These are phyloP conservation scores for Grammomys dolichurus DNA, from an alignment of 2,113 vertebrate species.

Conservation along the genomic window DNA sequence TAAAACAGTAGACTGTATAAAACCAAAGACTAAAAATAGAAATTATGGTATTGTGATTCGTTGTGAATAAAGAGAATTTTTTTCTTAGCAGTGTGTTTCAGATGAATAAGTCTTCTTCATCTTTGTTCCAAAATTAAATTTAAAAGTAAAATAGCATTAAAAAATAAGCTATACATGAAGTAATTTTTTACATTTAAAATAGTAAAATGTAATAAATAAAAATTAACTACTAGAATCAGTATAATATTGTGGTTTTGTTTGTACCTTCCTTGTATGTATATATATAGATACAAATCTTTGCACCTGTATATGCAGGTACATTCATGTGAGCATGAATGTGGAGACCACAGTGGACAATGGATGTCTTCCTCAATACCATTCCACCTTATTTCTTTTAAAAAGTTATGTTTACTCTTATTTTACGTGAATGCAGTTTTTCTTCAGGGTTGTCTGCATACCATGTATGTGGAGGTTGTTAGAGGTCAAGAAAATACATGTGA, in stretches of 20 bases:
- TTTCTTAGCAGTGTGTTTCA: background rate
- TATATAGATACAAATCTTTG: no score
- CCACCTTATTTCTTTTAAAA: background rate
- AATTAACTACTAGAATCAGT: background rate
- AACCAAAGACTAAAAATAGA: background rate
- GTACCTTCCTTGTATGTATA: background rate
- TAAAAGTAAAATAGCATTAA: background rate
- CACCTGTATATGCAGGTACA: background rate
- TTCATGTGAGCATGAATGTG: no score
- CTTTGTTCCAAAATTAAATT: background rate
- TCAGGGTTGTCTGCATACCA: background rate
- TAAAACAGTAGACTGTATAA: background rate
- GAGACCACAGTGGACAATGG: no score
- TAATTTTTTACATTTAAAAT: background rate
- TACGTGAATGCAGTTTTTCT: background rate
- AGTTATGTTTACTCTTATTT: background rate
- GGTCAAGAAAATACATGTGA: background rate
- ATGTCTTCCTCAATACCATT: background rate
- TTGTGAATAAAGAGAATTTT: constrained; percentile 12
- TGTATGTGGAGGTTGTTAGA: background rate
- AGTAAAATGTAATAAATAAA: constrained; percentile 30
- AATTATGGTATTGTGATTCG: background rate
- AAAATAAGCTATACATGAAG: background rate
- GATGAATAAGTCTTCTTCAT: background rate
- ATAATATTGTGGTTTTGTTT: background rate